Base-by-base conservation (phyloP, 2,113 vertebrate genomes). In the Cyprinodon tularosa region DNA sequence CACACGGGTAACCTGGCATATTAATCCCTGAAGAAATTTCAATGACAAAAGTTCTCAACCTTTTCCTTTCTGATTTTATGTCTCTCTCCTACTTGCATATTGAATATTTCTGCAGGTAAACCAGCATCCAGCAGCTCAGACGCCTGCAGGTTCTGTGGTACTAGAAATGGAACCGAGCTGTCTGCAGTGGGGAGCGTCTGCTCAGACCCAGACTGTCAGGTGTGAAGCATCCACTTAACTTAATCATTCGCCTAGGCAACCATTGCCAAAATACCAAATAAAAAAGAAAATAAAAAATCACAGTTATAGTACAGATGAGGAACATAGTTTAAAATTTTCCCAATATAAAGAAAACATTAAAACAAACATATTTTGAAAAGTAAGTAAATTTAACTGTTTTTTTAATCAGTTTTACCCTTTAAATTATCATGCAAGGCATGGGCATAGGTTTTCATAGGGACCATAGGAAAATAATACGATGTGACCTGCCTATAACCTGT, bases 181-280 rank as follows among this genome's bases (percentile, higher is more conserved):
- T 99, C 98, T 6, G 96, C 98, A 38, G 98, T 99, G 62, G 98
- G 98, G 59, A 99, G 98, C 0, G 98, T 99, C 76, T 99, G 98
- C 89, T 95, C 98, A 13, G 98, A 99, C 81, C 90, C 95, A 44
- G 98, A 99, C 77, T 99, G 98, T 85, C 97, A 99, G 96, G 98
- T 99, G 74, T 13, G n/a, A n/a, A 29, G 40, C 40, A 12, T 29
- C 11, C 48, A 36, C 39, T 12, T 5, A n/a, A n/a, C 67, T 57
- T 17, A 37, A 40, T 57, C 15, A 12, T 48, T 15, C 15, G 6
- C 15, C 14, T 42, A 15, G 10, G 38, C 22, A 15, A 12, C 45
- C 36, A 3, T 40, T 62, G 12, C 14, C 37, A 14, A 7, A 17
- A 62, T 13, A n/a, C 63, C 10, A 29, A 22, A 50, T 50, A 6